Percentiles rank a stretch among this genome's conserved stretches.
These are phyloP conservation scores for Fragum whitleyi DNA, from an alignment of 2,888 invertebrate genomes.

Conservation along the genomic window DNA sequence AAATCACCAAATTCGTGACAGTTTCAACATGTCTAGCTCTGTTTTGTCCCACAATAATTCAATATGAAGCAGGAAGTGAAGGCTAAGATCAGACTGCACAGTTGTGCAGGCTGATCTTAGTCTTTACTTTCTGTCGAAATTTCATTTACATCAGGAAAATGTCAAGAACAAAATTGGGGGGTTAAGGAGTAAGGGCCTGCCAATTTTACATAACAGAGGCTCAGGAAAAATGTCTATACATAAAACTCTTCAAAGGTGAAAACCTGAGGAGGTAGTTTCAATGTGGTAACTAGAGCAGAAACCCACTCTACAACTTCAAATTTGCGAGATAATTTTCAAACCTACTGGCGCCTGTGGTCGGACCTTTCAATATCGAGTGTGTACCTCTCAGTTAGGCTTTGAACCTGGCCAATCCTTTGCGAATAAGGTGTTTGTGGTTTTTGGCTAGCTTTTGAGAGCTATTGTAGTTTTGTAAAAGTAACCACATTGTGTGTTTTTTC, in stretches of 20 bases:
- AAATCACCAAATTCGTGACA: too few species aligned
- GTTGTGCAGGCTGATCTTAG: too few species aligned
- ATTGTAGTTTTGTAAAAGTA: background rate
- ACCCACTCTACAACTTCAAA: background rate
- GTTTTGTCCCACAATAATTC: too few species aligned
- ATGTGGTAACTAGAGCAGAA: background rate
- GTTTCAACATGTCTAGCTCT: too few species aligned
- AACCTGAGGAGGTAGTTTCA: background rate
- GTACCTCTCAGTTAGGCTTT: background rate
- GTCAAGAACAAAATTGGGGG: too few species aligned
- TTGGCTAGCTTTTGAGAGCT: background rate
- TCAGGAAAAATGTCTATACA: background rate
- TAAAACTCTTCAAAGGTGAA: background rate
- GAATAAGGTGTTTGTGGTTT: background rate
- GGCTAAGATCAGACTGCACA: too few species aligned
- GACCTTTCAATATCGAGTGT: background rate
- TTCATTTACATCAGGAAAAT: too few species aligned
- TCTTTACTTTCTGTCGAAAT: too few species aligned
- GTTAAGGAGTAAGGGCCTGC: background rate
- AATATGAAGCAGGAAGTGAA: too few species aligned
- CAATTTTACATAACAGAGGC: background rate
- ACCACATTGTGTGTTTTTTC: background rate
- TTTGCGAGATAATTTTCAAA: background rate
- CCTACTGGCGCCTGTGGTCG: constrained; percentile 1
- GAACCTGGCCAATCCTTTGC: background rate